These are phyloP conservation scores for Chrysotoxum bicinctum DNA, from an alignment of 2,888 invertebrate species.

Conservation along the genomic window DNA sequence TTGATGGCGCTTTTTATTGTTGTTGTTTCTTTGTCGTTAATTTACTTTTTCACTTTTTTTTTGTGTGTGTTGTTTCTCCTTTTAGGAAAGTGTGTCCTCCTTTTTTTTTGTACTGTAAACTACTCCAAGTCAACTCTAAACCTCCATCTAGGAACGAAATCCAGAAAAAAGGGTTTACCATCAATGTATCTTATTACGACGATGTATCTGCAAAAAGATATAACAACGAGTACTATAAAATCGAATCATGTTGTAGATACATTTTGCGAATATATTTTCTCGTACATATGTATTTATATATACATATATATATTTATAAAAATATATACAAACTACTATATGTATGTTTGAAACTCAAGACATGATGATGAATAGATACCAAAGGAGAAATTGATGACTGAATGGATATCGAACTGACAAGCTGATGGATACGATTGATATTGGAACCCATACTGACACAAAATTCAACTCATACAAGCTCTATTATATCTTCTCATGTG, in stretches of 20 bases:
- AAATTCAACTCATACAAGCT: conserved; percentile 11
- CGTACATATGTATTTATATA: neutral
- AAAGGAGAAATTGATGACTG: conserved; percentile 72
- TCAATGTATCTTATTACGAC: conserved; percentile 35
- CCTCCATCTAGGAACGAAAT: conserved; percentile 17
- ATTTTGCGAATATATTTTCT: neutral
- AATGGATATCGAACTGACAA: conserved; percentile 73
- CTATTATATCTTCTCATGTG: neutral
- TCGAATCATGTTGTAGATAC: conserved; percentile 7
- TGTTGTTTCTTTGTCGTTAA: conserved; percentile 46
- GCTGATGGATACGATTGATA: conserved; percentile 72
- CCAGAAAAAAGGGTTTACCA: conserved; percentile 35
- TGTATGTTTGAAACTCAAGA: conserved; percentile 58
- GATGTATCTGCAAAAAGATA: conserved; percentile 11
- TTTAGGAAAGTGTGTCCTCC: conserved; percentile 39
- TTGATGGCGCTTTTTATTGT: conserved; percentile 21
- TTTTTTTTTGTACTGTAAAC: neutral
- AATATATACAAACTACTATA: neutral
- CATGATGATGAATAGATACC: conserved; percentile 72
- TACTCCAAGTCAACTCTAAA: neutral
- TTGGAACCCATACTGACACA: conserved; percentile 40
- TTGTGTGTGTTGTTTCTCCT: conserved; percentile 35
- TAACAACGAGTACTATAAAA: conserved; percentile 21
- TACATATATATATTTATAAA: neutral
- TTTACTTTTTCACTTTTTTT: conserved; percentile 34